Base-by-base conservation (phyloP, 2,888 invertebrate genomes). In the Ophion slaviceki region DNA sequence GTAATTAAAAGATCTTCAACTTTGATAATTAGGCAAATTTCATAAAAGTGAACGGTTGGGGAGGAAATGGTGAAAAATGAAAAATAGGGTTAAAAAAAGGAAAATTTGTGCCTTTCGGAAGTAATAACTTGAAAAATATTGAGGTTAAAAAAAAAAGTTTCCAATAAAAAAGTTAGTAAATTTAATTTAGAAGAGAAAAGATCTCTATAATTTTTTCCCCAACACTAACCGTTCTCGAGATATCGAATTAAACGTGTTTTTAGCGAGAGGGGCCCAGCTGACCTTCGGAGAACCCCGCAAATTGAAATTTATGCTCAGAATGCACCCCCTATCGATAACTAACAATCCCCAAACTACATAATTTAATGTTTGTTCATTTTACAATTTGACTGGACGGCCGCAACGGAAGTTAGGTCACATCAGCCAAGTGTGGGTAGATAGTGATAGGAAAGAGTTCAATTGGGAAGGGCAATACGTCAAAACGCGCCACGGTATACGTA, bases 241-340 rank as follows among this genome's bases (percentile, higher is more conserved):
- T 78, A 78, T 78, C 71, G 66, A 70, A 78, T 83, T 62, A 68
- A 74, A 74, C 72, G 74, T 79, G 67, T 83, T 79, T 79, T 45
- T 57, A 45, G 36, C 71, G 40, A 28, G 2, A 72, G 24, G 62
- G 45, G 59, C 72, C n/a, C 11, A 68, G 10, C 77, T 61, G 82
- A 71, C 77, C 62, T 64, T 62, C 40, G 71, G n/a, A 59, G 20
- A 76, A 76, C 45, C 71, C 76, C 68, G 2, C 68, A 82, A 82
- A 82, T 76, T 32, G 32, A 40, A 61, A 64, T 32, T 68, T 76
- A 67, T 47, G 57, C 45, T 82, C 74, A 82, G 66, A 68, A 76
- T 68, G 66, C 82, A 80, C 47, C 45, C 45, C 62, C 62, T 66
- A 80, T 66, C 80, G 74, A 80, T 62, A 47, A 53, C 24, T 45